These are phyloP conservation scores for rat (Rattus norvegicus) DNA, from an alignment of 2,113 vertebrate genomes.

Conservation along the genomic window GRCr8 NC_086036.1:56613501-56614000, in stretches of 20 bases:
- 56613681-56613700: neutral
- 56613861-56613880: neutral
- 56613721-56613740: neutral
- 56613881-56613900: neutral
- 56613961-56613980: neutral
- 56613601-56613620: neutral
- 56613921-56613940: neutral
- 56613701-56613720: neutral
- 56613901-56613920: neutral
- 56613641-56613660: neutral
- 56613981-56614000: neutral
- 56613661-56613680: accelerated
- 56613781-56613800: neutral
- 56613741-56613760: neutral
- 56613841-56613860: neutral
- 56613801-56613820: neutral
- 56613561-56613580: neutral
- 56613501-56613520: no score
- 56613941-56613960: neutral
- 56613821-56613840: neutral
- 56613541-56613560: neutral
- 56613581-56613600: neutral
- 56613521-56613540: no score
- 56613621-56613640: neutral
- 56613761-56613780: neutral